Percentiles rank a stretch among this genome's conserved stretches.
These are phyloP conservation scores for Piezodorus guildinii DNA, from an alignment of 1,140 invertebrate species.

Conservation along the genomic window DNA sequence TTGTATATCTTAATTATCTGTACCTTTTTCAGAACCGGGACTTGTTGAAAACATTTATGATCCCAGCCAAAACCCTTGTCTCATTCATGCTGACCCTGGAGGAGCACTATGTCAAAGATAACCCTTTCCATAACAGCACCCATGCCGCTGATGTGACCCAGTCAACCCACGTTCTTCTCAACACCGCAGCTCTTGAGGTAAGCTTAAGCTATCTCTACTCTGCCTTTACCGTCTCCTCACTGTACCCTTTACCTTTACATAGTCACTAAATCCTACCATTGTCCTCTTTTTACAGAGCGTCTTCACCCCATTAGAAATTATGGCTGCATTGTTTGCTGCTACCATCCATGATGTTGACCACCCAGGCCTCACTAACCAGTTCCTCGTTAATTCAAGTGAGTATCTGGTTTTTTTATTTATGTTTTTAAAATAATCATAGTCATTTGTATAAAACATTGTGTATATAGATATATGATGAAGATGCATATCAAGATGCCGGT, in stretches of 20 bases:
- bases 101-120: constrained; percentile 93
- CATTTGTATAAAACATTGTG: too few relatives aligned
- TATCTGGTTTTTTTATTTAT: constrained; percentile 5
- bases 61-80: constrained; percentile 84
- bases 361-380: constrained; percentile 95
- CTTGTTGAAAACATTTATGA: constrained; percentile 83
- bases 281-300: constrained; percentile 53
- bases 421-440: too few relatives aligned
- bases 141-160: constrained; percentile 96
- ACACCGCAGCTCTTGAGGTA: constrained; percentile 85
- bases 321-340: constrained; percentile 93
- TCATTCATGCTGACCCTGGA: constrained; percentile 95
- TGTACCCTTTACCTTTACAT: background rate
- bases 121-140: constrained; percentile 95
- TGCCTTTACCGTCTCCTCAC: background rate
- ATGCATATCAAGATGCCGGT: too few relatives aligned
- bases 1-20: too few relatives aligned
- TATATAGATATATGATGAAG: too few relatives aligned
- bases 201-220: constrained; percentile 30
- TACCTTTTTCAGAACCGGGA: constrained; percentile 62
- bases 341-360: constrained; percentile 98
- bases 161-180: constrained; percentile 87
- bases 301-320: constrained; percentile 84
- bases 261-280: background rate
- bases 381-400: constrained; percentile 86